Evolutionary conservation across 1,140 invertebrate species (phyloP).

Genomic region (Halesus radiatus): DNA sequence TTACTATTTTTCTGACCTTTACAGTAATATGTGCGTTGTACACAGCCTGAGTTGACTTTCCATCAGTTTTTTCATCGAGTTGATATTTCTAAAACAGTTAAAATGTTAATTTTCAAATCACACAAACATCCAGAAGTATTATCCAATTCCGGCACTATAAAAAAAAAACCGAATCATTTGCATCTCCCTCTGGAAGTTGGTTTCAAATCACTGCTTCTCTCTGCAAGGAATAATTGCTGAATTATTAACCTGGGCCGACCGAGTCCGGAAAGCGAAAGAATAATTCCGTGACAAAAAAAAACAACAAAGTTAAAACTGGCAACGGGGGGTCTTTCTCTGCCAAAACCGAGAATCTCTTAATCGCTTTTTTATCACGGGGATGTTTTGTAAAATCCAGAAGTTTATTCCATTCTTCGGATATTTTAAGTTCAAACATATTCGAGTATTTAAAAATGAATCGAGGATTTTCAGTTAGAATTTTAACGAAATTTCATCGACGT

Average conservation of each 20-base stretch:
- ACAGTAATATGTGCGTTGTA: background rate
- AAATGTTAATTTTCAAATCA: slow-evolving; percentile 4
- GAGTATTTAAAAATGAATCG: too few species aligned
- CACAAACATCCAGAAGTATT: background rate
- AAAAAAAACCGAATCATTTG: background rate
- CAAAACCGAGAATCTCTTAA: slow-evolving; percentile 40
- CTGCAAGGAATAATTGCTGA: slow-evolving; percentile 52
- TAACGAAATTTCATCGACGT: too few species aligned
- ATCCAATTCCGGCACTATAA: background rate
- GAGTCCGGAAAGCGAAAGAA: slow-evolving; percentile 1
- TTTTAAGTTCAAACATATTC: too few species aligned
- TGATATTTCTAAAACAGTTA: background rate
- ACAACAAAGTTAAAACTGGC: slow-evolving; percentile 32
- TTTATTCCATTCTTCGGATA: background rate
- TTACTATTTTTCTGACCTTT: background rate
- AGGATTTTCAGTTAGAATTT: too few species aligned
- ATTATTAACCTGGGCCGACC: slow-evolving; percentile 49
- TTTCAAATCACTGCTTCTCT: slow-evolving; percentile 28
- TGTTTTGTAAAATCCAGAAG: slow-evolving; percentile 7
- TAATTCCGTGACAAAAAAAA: slow-evolving; percentile 35
- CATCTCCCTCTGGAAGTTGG: background rate
- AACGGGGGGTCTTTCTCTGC: slow-evolving; percentile 16
- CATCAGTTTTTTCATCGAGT: background rate
- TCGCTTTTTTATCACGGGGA: slow-evolving; percentile 50
- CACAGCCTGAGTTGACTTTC: background rate